Evolutionary conservation across 2,888 invertebrate genomes (phyloP).

Genomic region (Margaritifera margaritifera): DNA sequence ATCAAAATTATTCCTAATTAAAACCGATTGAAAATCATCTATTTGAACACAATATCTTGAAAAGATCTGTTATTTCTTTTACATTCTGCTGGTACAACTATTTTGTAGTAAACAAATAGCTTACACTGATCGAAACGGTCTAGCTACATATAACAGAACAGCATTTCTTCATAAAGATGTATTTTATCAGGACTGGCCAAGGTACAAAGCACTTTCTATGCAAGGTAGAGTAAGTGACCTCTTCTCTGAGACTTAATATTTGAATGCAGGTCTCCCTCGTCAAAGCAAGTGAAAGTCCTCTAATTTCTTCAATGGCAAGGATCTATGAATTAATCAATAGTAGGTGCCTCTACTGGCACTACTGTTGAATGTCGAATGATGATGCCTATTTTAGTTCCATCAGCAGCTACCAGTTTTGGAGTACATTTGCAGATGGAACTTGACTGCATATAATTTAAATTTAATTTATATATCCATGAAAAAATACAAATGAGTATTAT

Average conservation of each 20-base stretch:
- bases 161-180: background rate
- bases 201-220: background rate
- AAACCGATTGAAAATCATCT: background rate
- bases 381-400: conserved; percentile 3
- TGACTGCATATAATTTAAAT: no score
- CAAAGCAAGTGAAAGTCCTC: conserved; percentile 12
- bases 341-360: conserved; percentile 5
- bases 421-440: no score
- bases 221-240: conserved; percentile 3
- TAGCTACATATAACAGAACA: background rate
- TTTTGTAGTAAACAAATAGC: background rate
- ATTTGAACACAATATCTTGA: background rate
- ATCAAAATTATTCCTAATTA: background rate
- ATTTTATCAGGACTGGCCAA: conserved; percentile 1
- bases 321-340: background rate
- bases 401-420: no score
- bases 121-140: background rate
- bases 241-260: conserved; percentile 2
- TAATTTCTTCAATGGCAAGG: conserved; percentile 9
- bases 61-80: no score
- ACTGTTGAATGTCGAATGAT: conserved; percentile 6
- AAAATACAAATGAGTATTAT: background rate
- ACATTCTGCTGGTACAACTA: no score
- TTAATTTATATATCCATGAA: no score
- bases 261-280: background rate